Evolutionary conservation across 2,888 invertebrate genomes (phyloP), one percentile per base, ranked within the genome.

Genomic region (Torymus aiolomorphi): DNA sequence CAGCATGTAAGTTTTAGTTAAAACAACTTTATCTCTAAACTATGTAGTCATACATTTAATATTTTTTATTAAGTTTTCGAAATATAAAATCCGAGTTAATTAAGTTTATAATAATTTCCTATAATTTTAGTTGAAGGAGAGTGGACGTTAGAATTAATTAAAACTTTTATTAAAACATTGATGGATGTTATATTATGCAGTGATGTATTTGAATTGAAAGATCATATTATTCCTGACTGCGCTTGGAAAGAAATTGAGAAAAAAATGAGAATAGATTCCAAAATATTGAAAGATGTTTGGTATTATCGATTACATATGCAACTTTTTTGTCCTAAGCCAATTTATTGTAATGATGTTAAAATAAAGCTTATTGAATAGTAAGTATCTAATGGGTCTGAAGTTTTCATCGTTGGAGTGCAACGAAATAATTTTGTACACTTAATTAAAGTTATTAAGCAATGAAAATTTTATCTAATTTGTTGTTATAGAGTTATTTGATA

Each of bases 351-450:
- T 66, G 85, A 87, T 65, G 82, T 88, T 12, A 89, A 86, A 78
- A 86, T 89, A 70, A 84, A 85, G 80, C 73, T 89, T 56, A 89
- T 89, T 63, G 87, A 88, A 83, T 87, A 86, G 88, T 88, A 80
- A 86, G 87, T 86, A n/a, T n/a, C n/a, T n/a, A n/a, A n/a, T n/a
- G n/a, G n/a, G n/a, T n/a, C n/a, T n/a, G n/a, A n/a, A n/a, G n/a
- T n/a, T n/a, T n/a, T n/a, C n/a, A n/a, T n/a, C n/a, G n/a, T n/a
- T n/a, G n/a, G n/a, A n/a, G n/a, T n/a, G n/a, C n/a, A n/a, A n/a
- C n/a, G n/a, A n/a, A n/a, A n/a, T n/a, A n/a, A n/a, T n/a, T n/a
- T n/a, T n/a, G n/a, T n/a, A n/a, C n/a, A n/a, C n/a, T n/a, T n/a
- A n/a, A n/a, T n/a, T n/a, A n/a, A n/a, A n/a, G n/a, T n/a, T n/a